phyloP scores from a whole-genome alignment of 2,113 vertebrate species.

The Pseudopodoces humilis region DNA sequence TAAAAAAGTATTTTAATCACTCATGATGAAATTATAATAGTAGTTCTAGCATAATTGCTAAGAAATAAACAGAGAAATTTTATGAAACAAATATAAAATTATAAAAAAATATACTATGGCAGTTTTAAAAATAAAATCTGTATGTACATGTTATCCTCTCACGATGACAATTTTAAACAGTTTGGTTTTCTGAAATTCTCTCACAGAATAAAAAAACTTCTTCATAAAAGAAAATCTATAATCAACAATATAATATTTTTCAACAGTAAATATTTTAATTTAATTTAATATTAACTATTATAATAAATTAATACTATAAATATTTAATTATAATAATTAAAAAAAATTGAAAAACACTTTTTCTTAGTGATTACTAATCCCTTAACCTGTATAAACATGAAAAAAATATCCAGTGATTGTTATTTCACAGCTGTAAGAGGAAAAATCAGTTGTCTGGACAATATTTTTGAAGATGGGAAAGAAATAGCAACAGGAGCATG shows the following conservation, averaged over 20 bases:
- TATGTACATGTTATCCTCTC: background rate
- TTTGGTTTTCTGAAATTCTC: background rate
- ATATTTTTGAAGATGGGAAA: background rate
- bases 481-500: background rate
- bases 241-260: background rate
- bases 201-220: background rate
- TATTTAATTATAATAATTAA: too few relatives aligned
- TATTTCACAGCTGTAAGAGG: background rate
- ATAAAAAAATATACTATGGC: background rate
- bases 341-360: background rate
- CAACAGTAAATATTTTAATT: background rate
- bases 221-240: background rate
- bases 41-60: background rate
- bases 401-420: background rate
- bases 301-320: too few relatives aligned
- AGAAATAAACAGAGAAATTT: background rate
- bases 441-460: background rate
- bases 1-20: background rate
- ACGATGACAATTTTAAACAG: background rate
- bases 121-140: background rate
- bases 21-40: background rate
- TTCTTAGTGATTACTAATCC: background rate
- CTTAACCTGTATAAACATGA: background rate
- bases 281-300: too few relatives aligned
- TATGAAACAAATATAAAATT: background rate